Evolutionary conservation across 92 coral and sea anemone genomes (phyloP).

Genomic region (Isaurus tuberculatus): DNA sequence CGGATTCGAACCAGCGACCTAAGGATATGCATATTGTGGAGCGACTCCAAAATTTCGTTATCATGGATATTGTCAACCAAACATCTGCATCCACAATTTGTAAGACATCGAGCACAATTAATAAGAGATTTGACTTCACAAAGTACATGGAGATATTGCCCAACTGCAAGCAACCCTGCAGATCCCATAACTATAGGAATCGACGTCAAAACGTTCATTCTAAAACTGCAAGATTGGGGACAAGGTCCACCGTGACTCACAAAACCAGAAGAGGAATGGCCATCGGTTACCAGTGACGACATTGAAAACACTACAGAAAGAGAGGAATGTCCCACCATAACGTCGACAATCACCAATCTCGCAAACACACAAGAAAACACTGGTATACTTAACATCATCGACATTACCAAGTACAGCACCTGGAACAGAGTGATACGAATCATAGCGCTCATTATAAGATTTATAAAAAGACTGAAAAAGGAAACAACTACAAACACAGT

Average conservation of each 20-base stretch:
- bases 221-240: conserved; percentile 50
- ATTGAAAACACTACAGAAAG: conserved; percentile 27
- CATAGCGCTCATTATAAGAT: conserved; percentile 40
- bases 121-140: conserved; percentile 41
- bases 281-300: conserved; percentile 1
- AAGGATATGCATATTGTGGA: no score
- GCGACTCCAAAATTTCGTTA: no score
- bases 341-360: conserved; percentile 11
- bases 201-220: background rate
- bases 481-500: conserved; percentile 29
- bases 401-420: conserved; percentile 49
- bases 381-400: conserved; percentile 43
- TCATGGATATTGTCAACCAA: no score
- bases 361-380: conserved; percentile 32
- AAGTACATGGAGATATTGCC: conserved; percentile 53
- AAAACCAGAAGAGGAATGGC: conserved; percentile 25
- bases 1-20: conserved; percentile 86
- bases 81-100: conserved; percentile 28
- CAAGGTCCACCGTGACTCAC: conserved; percentile 57
- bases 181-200: conserved; percentile 62
- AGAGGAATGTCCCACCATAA: background rate
- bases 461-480: conserved; percentile 25
- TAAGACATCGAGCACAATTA: conserved; percentile 44
- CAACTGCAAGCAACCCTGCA: conserved; percentile 64
- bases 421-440: conserved; percentile 37